A percentile compares a stretch with the other conserved stretches of the same genome.
Evolutionary conservation across 2,797 vertebrate genomes (phyloP).

Genomic region (Perodicticus potto): DNA sequence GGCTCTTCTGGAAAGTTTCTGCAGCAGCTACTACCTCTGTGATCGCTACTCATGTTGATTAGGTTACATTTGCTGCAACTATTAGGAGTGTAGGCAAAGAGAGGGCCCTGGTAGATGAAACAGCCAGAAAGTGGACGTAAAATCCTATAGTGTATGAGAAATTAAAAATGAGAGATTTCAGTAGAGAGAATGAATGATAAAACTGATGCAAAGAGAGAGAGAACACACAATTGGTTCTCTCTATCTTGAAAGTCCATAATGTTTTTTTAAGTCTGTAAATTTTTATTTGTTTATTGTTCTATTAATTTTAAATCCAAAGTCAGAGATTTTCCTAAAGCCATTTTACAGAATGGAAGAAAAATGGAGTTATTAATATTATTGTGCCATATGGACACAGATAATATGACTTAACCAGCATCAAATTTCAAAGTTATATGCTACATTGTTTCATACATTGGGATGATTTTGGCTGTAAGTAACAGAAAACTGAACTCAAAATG

Average conservation of each 20-base stretch:
- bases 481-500: conserved; percentile 57
- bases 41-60: neutral
- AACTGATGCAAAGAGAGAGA: neutral
- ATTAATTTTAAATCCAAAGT: conserved; percentile 49
- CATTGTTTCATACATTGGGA: conserved; percentile 19
- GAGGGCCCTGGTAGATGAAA: conserved; percentile 11
- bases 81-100: conserved; percentile 27
- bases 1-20: conserved; percentile 39
- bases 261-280: neutral
- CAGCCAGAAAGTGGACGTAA: conserved; percentile 24
- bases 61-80: neutral
- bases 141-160: neutral
- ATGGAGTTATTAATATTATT: conserved; percentile 54
- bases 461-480: conserved; percentile 38
- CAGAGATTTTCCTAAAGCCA: conserved; percentile 28
- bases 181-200: conserved; percentile 33
- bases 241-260: conserved; percentile 21
- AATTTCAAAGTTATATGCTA: conserved; percentile 48
- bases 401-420: neutral
- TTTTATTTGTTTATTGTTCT: conserved; percentile 41
- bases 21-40: neutral
- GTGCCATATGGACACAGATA: neutral
- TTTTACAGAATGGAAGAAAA: conserved; percentile 53
- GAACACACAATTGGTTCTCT: conserved; percentile 7
- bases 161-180: conserved; percentile 44